Evolutionary conservation across 2,888 invertebrate species (phyloP).

Genomic region (Plagodis dolabraria): DNA sequence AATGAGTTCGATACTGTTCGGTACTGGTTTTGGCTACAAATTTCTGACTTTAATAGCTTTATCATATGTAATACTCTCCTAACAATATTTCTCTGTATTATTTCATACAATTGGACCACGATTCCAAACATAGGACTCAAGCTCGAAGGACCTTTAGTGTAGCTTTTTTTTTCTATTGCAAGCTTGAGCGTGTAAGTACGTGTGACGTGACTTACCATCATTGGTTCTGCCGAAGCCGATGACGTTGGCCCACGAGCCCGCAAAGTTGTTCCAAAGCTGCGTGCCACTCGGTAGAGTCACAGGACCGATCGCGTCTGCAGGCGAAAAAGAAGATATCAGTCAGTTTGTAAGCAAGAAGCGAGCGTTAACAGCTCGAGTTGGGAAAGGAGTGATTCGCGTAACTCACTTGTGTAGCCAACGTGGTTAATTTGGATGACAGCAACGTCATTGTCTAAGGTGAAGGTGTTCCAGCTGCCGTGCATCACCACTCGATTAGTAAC

Average conservation of each 20-base stretch:
- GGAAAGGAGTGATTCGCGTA: not conserved
- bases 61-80: no score
- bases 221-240: constrained; percentile 61
- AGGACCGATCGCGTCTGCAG: constrained; percentile 50
- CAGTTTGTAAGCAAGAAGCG: no score
- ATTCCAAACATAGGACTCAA: no score
- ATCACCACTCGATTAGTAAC: constrained; percentile 41
- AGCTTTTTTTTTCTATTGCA: no score
- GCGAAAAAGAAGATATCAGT: not conserved
- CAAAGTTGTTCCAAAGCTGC: constrained; percentile 45
- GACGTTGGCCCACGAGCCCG: constrained; percentile 43
- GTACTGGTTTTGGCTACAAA: no score
- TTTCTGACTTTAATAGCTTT: no score
- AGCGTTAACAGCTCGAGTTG: no score
- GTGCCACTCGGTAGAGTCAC: constrained; percentile 48
- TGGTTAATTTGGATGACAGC: constrained; percentile 38
- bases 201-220: constrained; percentile 55
- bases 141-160: no score
- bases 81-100: no score
- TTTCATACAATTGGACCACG: no score
- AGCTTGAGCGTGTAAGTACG: no score
- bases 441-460: constrained; percentile 43
- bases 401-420: constrained; percentile 47
- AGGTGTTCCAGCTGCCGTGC: constrained; percentile 41
- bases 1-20: no score